Evolutionary conservation across 2,797 vertebrate species (phyloP).

Genomic region (Onychomys torridus): DNA sequence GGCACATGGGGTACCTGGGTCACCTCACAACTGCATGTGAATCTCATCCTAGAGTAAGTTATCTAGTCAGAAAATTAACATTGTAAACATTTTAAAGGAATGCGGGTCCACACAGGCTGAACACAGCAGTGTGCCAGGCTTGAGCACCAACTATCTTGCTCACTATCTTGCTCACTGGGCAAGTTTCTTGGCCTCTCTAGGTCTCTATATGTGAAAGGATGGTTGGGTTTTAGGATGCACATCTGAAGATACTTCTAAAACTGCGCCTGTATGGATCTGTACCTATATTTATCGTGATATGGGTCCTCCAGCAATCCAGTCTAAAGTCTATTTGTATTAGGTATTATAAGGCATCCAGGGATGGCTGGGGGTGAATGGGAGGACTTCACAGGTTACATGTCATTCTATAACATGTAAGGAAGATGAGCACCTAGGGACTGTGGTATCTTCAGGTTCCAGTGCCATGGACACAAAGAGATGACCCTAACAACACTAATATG

Average conservation of each 20-base stretch:
- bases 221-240: neutral
- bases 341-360: neutral
- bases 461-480: neutral
- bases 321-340: neutral
- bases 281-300: neutral
- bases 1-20: neutral
- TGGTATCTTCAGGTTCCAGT: neutral
- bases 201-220: neutral
- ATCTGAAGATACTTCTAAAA: neutral
- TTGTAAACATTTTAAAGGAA: neutral
- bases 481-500: neutral
- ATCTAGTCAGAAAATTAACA: neutral
- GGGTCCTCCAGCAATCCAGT: neutral
- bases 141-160: neutral
- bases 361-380: neutral
- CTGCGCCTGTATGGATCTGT: neutral
- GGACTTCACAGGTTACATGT: neutral
- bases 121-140: neutral
- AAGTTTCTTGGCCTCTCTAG: neutral
- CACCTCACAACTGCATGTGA: neutral
- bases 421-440: neutral
- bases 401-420: neutral
- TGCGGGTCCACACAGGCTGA: neutral
- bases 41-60: neutral
- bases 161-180: neutral